phyloP scores from a whole-genome alignment of 30 jellyfish, hydroid and myxozoan genomes.

The Nemopilema nomurai region DNA sequence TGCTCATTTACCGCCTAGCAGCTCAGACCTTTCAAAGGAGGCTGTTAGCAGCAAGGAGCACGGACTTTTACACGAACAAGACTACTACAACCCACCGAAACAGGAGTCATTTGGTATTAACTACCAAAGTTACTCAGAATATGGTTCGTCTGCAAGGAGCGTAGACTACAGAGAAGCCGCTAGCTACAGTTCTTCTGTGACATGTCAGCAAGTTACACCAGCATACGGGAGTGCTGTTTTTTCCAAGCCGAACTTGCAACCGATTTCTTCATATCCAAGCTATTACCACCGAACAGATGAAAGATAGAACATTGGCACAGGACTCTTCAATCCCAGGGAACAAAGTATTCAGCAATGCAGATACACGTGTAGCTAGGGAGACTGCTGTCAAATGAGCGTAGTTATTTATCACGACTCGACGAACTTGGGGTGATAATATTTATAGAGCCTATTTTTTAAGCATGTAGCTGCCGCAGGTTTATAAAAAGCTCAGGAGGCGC shows the following conservation, averaged over 20 bases:
- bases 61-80: neutral
- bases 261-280: constrained; percentile 33
- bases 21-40: neutral
- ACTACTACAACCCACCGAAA: constrained; percentile 2
- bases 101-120: neutral
- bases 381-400: no score
- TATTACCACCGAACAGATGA: neutral
- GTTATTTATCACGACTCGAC: no score
- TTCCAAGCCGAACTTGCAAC: constrained; percentile 6
- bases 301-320: constrained; percentile 2
- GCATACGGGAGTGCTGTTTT: constrained; percentile 2
- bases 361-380: no score
- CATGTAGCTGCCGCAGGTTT: no score
- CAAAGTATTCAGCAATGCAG: no score
- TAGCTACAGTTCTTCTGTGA: constrained; percentile 1
- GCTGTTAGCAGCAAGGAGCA: neutral
- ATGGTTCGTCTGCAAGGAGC: constrained; percentile 3
- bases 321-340: no score
- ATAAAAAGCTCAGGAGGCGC: no score
- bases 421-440: no score
- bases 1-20: neutral
- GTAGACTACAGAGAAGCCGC: constrained; percentile 6
- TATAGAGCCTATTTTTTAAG: no score
- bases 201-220: constrained; percentile 23
- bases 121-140: constrained; percentile 16